Evolutionary conservation across 2,113 vertebrate genomes (phyloP), one percentile per base, ranked within the genome.

Genomic region (Theristicus caerulescens): DNA sequence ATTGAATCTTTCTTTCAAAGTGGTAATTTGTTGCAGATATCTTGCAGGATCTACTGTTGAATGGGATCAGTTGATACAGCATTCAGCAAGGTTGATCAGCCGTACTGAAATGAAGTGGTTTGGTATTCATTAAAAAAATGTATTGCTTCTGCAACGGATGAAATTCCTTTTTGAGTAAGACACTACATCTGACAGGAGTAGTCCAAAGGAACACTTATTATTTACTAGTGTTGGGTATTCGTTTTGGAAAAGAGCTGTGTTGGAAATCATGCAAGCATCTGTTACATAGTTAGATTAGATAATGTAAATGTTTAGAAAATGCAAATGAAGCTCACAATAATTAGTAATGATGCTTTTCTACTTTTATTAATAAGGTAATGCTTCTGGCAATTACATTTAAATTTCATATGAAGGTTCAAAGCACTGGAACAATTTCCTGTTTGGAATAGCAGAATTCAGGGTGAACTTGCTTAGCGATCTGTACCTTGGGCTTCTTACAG

Each of bases 301-400:
- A 97, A 98, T 96, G 94, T 97, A 97, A 97, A 97, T 95, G 96
- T 97, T 98, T 97, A 96, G 90, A 96, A 97, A 97, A 97, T 98
- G 97, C 97, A 97, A 97, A 97, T 98, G 73, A 96, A 87, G 83
- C 84, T 94, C 73, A 92, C 3, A 2, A 97, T 97, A 97, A 98
- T 98, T 98, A 98, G 96, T 81, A 91, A 97, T 96, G 91, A 97
- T 97, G 82, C 80, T 96, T 96, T 96, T 94, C 93, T 97, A 95
- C 94, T 97, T 96, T 97, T 98, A 97, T 97, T 97, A 98, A 97
- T 97, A 95, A 97, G 96, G 82, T 94, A 96, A 94, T 89, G 96
- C 97, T 98, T 94, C 97, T 97, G 97, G 98, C 98, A 97, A 91
- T 97, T 94, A 82, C 92, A 97, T 97, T 97, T 97, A 95, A 78